Percentiles rank a stretch among this genome's conserved stretches.
These are phyloP conservation scores for Brachionichthys hirsutus DNA, from an alignment of 2,113 vertebrate genomes.

Conservation along the genomic window DNA sequence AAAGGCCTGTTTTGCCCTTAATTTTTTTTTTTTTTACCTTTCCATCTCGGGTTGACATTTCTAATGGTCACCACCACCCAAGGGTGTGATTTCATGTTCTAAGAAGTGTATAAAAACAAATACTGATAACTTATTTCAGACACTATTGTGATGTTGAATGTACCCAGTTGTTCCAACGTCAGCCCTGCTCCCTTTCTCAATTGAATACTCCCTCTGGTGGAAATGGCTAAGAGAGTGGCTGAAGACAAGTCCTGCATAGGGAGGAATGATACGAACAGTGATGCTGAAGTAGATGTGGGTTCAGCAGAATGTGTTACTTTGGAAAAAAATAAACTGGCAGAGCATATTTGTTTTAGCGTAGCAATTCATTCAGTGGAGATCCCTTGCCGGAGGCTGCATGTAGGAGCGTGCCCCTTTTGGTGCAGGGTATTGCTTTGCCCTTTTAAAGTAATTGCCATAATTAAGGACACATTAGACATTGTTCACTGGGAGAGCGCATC, in stretches of 20 bases:
- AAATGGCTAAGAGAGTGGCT: not conserved
- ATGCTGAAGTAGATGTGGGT: not conserved
- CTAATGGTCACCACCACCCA: too few species aligned
- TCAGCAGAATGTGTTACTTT: not conserved
- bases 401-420: not conserved
- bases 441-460: not conserved
- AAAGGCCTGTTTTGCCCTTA: not conserved
- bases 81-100: not conserved
- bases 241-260: too few species aligned
- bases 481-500: not conserved
- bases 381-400: not conserved
- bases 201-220: slow-evolving; percentile 69
- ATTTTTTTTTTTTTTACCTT: too few species aligned
- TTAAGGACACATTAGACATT: slow-evolving; percentile 3
- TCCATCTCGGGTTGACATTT: not conserved
- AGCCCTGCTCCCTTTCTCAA: slow-evolving; percentile 27
- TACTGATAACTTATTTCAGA: slow-evolving; percentile 2
- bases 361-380: not conserved
- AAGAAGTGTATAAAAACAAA: not conserved
- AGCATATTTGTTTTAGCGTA: not conserved
- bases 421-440: not conserved
- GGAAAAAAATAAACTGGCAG: not conserved
- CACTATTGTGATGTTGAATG: slow-evolving; percentile 29
- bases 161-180: slow-evolving; percentile 47
- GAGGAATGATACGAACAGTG: too few species aligned